These are phyloP conservation scores for Microplitis demolitor DNA, from an alignment of 1,140 invertebrate species.

Conservation along the genomic window DNA sequence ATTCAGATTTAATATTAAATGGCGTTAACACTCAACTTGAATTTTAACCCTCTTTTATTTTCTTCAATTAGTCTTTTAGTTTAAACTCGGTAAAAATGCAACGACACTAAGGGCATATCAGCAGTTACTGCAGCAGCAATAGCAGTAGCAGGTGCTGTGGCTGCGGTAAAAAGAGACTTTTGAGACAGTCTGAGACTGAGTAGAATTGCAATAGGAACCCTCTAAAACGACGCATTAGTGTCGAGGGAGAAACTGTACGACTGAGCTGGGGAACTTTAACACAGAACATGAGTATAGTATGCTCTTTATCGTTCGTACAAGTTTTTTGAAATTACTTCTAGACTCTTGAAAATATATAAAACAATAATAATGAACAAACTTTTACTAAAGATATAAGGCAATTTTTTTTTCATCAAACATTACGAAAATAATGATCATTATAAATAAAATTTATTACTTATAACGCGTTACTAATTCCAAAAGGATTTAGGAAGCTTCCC, in stretches of 20 bases:
- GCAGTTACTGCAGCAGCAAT: conserved; percentile 1
- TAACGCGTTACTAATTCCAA: no score
- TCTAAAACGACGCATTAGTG: conserved; percentile 1
- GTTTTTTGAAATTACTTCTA: not conserved
- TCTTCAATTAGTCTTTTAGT: no score
- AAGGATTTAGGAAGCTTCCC: no score
- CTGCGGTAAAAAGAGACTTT: conserved; percentile 30
- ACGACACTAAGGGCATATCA: not conserved
- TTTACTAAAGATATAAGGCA: not conserved
- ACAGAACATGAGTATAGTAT: not conserved
- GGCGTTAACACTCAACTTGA: no score
- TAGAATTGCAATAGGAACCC: not conserved
- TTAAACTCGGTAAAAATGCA: no score
- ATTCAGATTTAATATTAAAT: no score
- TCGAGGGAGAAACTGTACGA: conserved; percentile 3
- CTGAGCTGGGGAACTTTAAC: not conserved
- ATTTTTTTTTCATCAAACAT: no score
- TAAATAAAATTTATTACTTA: no score
- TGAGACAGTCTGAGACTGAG: conserved; percentile 1
- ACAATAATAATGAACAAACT: not conserved
- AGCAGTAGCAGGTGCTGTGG: conserved; percentile 15
- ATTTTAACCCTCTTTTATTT: no score
- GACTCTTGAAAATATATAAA: not conserved
- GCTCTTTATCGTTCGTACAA: not conserved
- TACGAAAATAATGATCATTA: no score